Percentiles rank a stretch among this genome's conserved stretches.
These are phyloP conservation scores for Rotaria socialis DNA, from an alignment of 2,888 invertebrate species.

Conservation along the genomic window DNA sequence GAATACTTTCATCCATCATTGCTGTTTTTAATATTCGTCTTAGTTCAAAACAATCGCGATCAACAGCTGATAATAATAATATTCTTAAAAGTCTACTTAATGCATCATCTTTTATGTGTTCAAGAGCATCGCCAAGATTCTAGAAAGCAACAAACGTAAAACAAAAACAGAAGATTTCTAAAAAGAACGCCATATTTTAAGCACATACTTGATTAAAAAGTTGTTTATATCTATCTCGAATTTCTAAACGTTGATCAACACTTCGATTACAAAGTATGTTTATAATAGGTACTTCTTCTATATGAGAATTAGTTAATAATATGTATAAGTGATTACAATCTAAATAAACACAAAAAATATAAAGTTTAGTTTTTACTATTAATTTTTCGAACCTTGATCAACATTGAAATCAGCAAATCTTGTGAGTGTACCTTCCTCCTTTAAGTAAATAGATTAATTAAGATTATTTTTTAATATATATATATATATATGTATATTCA, in stretches of 20 bases:
- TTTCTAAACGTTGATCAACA: slow-evolving; percentile 54
- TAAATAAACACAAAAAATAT: neutral
- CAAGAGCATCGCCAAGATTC: neutral
- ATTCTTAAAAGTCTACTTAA: neutral
- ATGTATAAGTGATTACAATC: neutral
- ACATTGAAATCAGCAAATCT: neutral
- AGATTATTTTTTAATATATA: too few relatives aligned
- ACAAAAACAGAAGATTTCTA: too few relatives aligned
- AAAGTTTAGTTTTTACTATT: neutral
- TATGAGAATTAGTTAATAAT: slow-evolving; percentile 46
- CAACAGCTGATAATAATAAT: neutral
- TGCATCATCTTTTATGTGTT: neutral
- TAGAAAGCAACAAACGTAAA: too few relatives aligned
- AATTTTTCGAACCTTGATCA: neutral
- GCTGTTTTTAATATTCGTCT: slow-evolving; percentile 46
- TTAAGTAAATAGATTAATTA: neutral
- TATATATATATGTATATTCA: too few relatives aligned
- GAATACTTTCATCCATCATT: slow-evolving; percentile 58
- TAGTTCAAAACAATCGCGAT: neutral
- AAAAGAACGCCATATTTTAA: too few relatives aligned
- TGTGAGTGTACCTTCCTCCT: neutral
- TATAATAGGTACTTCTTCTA: slow-evolving; percentile 57
- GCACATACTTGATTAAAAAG: neutral
- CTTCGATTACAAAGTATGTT: slow-evolving; percentile 56
- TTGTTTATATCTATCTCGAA: slow-evolving; percentile 55